These are phyloP conservation scores for Pegoplata infirma DNA, from an alignment of 2,888 invertebrate genomes.

Conservation along the genomic window DNA sequence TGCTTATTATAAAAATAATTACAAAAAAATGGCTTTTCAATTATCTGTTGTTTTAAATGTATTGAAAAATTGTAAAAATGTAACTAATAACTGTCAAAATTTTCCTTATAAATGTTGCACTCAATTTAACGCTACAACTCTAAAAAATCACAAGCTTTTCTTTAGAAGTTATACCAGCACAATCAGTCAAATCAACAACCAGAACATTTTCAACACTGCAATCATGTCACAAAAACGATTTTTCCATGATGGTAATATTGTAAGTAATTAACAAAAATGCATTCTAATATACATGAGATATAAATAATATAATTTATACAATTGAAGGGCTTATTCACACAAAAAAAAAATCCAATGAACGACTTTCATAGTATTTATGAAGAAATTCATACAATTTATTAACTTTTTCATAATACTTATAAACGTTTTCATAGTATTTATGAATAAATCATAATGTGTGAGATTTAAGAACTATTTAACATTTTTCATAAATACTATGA, in stretches of 20 bases:
- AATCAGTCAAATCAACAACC: constrained; percentile 6
- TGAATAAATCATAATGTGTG: too few species aligned
- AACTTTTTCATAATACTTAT: too few species aligned
- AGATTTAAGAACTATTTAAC: too few species aligned
- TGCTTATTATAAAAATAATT: constrained; percentile 24
- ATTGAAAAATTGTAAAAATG: constrained; percentile 32
- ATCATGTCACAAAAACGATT: constrained; percentile 64
- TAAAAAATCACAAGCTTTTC: constrained; percentile 51
- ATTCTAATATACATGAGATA: too few species aligned
- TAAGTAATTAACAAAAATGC: constrained; percentile 62
- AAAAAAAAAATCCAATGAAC: too few species aligned
- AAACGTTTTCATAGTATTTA: too few species aligned
- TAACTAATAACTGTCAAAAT: constrained; percentile 13
- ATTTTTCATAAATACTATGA: too few species aligned
- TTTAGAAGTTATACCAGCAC: constrained; percentile 24
- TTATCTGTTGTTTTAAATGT: constrained; percentile 23
- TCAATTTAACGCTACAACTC: constrained; percentile 45
- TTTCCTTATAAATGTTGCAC: constrained; percentile 39
- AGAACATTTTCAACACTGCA: constrained; percentile 34
- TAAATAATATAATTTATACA: too few species aligned
- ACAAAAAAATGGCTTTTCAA: constrained; percentile 45
- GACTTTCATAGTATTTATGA: too few species aligned
- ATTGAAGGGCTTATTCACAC: too few species aligned
- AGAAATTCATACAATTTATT: too few species aligned
- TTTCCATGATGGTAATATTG: constrained; percentile 63